Base-by-base conservation (phyloP, 2,113 vertebrate species). In the Odobenus rosmarus region DNA sequence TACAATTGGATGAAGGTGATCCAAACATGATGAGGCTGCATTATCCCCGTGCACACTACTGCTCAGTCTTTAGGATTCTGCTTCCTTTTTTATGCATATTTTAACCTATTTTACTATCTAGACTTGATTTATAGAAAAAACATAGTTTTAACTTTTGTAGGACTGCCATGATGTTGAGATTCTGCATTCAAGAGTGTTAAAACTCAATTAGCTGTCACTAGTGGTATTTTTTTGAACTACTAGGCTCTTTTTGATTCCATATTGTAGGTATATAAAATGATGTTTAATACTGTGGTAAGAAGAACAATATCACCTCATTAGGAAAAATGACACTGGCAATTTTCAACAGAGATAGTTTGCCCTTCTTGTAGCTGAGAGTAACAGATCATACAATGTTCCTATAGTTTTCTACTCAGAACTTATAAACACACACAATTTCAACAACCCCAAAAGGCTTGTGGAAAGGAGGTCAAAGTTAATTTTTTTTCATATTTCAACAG, bases 11-110 rank as follows among this genome's bases (percentile, higher is more conserved):
- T 59, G 14, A 26, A 51, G 39, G 15, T 4, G 5, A 61, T 15
- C 13, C 10, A 42, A 26, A 61, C 33, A 16, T 0, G 16, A 21
- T 7, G 14, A 4, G n/a, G 19, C 53, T 64, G 21, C 2, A 36
- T n/a, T 23, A 71, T 24, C 19, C 10, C 1, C 6, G 0, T 3
- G 23, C 3, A 16, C 59, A 5, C 36, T 13, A 2, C 0, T 3
- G 24, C 4, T 55, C 19, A 10, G 2, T 16, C 3, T 71, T 76
- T n/a, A 77, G 7, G 51, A 62, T 77, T 85, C n/a, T 76, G 36
- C 31, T 69, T 49, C 42, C 42, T 49, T 5, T 69, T 71, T 10
- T 7, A 18, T 36, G n/a, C 15, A n/a, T 15, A 57, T 24, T 89
- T 84, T 57, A 92, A 36, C 28, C 24, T 24, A 10, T 33, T 62